Evolutionary conservation across 1,140 invertebrate genomes (phyloP).

Genomic region (Drosophila sucinea): DNA sequence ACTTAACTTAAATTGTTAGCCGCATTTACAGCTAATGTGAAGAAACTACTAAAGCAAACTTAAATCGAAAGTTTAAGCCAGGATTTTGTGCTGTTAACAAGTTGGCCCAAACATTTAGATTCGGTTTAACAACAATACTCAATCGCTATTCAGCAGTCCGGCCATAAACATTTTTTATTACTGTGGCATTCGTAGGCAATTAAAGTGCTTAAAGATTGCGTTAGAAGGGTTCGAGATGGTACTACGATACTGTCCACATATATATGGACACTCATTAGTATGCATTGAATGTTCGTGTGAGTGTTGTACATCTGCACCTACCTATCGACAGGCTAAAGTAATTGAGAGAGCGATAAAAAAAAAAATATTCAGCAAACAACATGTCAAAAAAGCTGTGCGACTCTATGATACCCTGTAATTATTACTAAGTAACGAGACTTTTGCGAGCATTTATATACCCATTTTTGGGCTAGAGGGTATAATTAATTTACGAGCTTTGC

Average conservation of each 20-base stretch:
- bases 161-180: slow-evolving; percentile 9
- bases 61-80: slow-evolving; percentile 5
- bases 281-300: slow-evolving; percentile 55
- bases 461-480: background rate
- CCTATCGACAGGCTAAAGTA: slow-evolving; percentile 49
- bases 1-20: slow-evolving; percentile 14
- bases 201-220: slow-evolving; percentile 3
- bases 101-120: background rate
- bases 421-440: no score
- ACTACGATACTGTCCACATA: background rate
- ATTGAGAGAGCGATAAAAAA: slow-evolving; percentile 68
- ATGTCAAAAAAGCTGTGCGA: background rate
- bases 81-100: slow-evolving; percentile 10
- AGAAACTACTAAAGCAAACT: slow-evolving; percentile 7
- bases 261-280: slow-evolving; percentile 56
- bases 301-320: slow-evolving; percentile 11
- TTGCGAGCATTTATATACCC: background rate
- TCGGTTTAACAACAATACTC: background rate
- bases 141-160: background rate
- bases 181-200: background rate
- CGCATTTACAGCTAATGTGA: slow-evolving; percentile 18
- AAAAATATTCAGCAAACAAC: slow-evolving; percentile 22
- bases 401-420: background rate
- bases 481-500: slow-evolving; percentile 63
- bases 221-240: slow-evolving; percentile 6